Percentiles rank a stretch among this genome's conserved stretches.
phyloP scores from a whole-genome alignment of 2,797 vertebrate genomes.

The Linurgus olivaceus region DNA sequence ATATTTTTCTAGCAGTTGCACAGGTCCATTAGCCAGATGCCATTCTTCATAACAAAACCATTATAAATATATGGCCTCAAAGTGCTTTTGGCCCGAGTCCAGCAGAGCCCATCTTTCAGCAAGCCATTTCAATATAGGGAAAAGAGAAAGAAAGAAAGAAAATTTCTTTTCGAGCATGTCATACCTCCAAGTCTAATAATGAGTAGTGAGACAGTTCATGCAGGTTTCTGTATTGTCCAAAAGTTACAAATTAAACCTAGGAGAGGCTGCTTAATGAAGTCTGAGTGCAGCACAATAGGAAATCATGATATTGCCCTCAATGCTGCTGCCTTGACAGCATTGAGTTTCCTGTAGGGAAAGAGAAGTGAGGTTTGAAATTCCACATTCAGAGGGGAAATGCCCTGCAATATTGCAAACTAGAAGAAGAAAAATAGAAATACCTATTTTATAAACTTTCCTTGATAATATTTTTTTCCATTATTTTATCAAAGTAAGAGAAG shows the following conservation, averaged over 20 bases:
- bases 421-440: background rate
- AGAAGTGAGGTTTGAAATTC: background rate
- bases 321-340: background rate
- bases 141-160: background rate
- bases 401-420: background rate
- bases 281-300: background rate
- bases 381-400: background rate
- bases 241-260: background rate
- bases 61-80: conserved; percentile 48
- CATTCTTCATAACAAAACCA: conserved; percentile 51
- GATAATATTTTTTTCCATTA: background rate
- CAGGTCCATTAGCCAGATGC: conserved; percentile 62
- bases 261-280: background rate
- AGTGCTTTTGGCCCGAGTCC: conserved; percentile 45
- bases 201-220: background rate
- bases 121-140: background rate
- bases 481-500: background rate
- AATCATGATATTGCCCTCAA: background rate
- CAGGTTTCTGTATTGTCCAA: background rate
- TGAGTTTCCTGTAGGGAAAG: background rate
- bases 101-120: conserved; percentile 23
- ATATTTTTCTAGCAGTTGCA: conserved; percentile 54
- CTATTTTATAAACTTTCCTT: background rate
- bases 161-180: background rate
- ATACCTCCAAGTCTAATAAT: background rate